These are phyloP conservation scores for Drosophila trapezifrons DNA, from an alignment of 1,140 invertebrate genomes.

Conservation along the genomic window DNA sequence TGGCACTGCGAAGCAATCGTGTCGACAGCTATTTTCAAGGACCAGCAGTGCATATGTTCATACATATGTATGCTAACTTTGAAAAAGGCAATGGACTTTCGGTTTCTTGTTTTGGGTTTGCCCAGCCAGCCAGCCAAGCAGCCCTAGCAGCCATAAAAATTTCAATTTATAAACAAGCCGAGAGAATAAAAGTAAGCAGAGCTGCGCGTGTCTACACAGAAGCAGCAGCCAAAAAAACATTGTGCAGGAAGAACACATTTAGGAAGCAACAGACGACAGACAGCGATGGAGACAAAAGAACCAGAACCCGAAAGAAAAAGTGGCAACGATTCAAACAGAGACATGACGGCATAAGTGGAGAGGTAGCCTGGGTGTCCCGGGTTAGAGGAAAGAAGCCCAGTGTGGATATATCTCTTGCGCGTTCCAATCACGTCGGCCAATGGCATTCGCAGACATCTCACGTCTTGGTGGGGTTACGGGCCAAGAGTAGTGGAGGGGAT, in stretches of 20 bases:
- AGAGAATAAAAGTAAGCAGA: conserved; percentile 56
- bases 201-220: conserved; percentile 53
- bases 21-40: conserved; percentile 70
- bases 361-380: not conserved
- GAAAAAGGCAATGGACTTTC: conserved; percentile 58
- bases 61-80: conserved; percentile 40
- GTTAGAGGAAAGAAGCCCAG: conserved; percentile 15
- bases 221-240: conserved; percentile 54
- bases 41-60: conserved; percentile 31
- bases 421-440: conserved; percentile 66
- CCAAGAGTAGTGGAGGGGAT: conserved; percentile 6
- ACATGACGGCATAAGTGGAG: conserved; percentile 7
- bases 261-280: conserved; percentile 27
- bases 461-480: conserved; percentile 29
- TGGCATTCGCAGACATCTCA: conserved; percentile 61
- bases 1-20: conserved; percentile 11
- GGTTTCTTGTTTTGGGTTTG: conserved; percentile 26
- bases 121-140: conserved; percentile 14
- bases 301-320: conserved; percentile 52
- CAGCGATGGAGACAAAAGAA: conserved; percentile 56
- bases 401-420: conserved; percentile 66
- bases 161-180: conserved; percentile 70
- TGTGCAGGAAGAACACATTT: conserved; percentile 49
- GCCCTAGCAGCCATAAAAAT: conserved; percentile 56
- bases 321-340: conserved; percentile 29